Evolutionary conservation across 1,140 invertebrate genomes (phyloP).

Genomic region (Cataglyphis hispanica): DNA sequence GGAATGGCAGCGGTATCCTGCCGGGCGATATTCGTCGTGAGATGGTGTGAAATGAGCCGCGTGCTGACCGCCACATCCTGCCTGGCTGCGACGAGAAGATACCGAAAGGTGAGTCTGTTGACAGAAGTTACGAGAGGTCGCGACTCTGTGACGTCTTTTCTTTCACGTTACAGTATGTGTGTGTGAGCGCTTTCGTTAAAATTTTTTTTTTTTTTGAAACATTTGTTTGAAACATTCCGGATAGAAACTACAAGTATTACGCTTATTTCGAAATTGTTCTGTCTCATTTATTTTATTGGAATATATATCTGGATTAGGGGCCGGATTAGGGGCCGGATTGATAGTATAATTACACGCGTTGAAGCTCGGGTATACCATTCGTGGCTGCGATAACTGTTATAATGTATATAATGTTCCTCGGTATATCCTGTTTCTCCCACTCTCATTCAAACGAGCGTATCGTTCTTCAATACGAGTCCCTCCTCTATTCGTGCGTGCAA

Average conservation of each 20-base stretch:
- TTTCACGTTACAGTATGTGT: too few species aligned
- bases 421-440: slow-evolving; percentile 35
- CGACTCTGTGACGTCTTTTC: neutral
- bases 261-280: neutral
- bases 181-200: neutral
- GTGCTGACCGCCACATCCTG: slow-evolving; percentile 77
- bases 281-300: neutral
- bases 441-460: neutral
- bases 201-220: too few species aligned
- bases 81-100: slow-evolving; percentile 76
- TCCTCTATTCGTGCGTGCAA: neutral
- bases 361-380: neutral
- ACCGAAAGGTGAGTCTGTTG: slow-evolving; percentile 78
- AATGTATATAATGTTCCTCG: neutral
- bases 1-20: slow-evolving; percentile 80
- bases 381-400: neutral
- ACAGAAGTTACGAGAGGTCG: neutral
- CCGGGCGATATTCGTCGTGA: slow-evolving; percentile 77
- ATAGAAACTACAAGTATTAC: too few species aligned
- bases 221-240: neutral
- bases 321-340: neutral
- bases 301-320: neutral
- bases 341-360: neutral
- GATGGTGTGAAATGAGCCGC: slow-evolving; percentile 79
- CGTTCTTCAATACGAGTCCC: neutral